Percentiles rank a stretch among this genome's conserved stretches.
Evolutionary conservation across 2,797 vertebrate species (phyloP).

Genomic region (Acestrorhynchus altus): DNA sequence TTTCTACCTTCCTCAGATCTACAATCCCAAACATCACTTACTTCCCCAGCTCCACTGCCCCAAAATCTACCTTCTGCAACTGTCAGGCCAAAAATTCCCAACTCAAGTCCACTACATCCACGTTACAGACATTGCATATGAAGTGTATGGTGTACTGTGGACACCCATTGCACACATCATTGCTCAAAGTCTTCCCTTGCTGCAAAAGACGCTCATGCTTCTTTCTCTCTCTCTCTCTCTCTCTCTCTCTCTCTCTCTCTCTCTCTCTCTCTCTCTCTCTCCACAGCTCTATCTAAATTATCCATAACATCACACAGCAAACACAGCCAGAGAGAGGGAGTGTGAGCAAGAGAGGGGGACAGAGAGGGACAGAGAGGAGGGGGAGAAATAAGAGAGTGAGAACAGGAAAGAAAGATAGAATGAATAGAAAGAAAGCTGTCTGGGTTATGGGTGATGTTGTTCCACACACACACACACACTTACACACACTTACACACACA

Average conservation of each 20-base stretch:
- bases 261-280: background rate
- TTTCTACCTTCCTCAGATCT: background rate
- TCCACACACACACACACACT: too few species aligned
- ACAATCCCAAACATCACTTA: background rate
- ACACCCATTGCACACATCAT: background rate
- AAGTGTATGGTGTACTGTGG: background rate
- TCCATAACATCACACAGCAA: constrained; percentile 71
- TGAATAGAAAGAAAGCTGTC: constrained; percentile 28
- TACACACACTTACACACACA: background rate
- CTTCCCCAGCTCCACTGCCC: background rate
- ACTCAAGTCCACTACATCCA: too few species aligned
- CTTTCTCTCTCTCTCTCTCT: background rate
- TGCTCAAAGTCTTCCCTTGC: background rate
- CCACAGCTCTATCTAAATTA: constrained; percentile 70
- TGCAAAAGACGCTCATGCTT: background rate
- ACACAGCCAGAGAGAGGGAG: constrained; percentile 40
- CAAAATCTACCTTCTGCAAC: background rate
- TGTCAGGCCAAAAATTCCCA: background rate
- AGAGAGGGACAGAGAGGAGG: constrained; percentile 1
- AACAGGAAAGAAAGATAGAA: background rate
- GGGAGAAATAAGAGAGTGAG: background rate
- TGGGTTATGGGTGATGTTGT: constrained; percentile 43
- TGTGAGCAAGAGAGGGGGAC: constrained; percentile 41
- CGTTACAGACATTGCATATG: too few species aligned
- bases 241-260: constrained; percentile 1